phyloP scores from a whole-genome alignment of 2,797 vertebrate genomes.

The Poeciliopsis turneri region DNA sequence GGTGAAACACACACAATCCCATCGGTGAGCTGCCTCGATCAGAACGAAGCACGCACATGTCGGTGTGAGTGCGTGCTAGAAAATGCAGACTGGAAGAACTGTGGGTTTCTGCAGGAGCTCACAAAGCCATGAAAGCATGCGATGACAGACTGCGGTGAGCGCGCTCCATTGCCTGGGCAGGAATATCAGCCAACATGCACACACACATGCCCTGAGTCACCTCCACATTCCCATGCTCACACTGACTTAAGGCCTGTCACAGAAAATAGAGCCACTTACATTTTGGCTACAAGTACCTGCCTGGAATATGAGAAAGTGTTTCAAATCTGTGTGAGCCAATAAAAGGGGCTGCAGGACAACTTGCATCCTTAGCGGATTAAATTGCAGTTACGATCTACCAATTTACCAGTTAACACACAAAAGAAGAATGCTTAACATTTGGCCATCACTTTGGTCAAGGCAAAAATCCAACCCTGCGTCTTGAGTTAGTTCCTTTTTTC shows the following conservation, averaged over 20 bases:
- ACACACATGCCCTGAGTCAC: background rate
- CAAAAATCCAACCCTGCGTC: conserved; percentile 31
- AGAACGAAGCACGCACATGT: conserved; percentile 32
- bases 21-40: conserved; percentile 40
- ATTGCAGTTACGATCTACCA: conserved; percentile 11
- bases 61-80: conserved; percentile 10
- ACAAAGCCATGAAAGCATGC: conserved; percentile 68
- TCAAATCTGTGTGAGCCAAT: conserved; percentile 24
- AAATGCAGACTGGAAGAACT: conserved; percentile 71
- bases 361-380: conserved; percentile 26
- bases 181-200: conserved; percentile 24
- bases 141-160: conserved; percentile 62
- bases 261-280: conserved; percentile 65
- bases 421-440: conserved; percentile 8
- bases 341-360: conserved; percentile 12
- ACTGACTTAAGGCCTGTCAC: conserved; percentile 53
- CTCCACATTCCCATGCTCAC: conserved; percentile 23
- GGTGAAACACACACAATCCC: conserved; percentile 39
- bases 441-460: conserved; percentile 42
- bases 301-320: conserved; percentile 44
- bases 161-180: conserved; percentile 54
- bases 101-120: conserved; percentile 71
- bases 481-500: background rate
- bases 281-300: conserved; percentile 54
- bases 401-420: background rate